Base-by-base conservation (phyloP, 2,888 invertebrate genomes). In the Rhimphoctona megacephalus region DNA sequence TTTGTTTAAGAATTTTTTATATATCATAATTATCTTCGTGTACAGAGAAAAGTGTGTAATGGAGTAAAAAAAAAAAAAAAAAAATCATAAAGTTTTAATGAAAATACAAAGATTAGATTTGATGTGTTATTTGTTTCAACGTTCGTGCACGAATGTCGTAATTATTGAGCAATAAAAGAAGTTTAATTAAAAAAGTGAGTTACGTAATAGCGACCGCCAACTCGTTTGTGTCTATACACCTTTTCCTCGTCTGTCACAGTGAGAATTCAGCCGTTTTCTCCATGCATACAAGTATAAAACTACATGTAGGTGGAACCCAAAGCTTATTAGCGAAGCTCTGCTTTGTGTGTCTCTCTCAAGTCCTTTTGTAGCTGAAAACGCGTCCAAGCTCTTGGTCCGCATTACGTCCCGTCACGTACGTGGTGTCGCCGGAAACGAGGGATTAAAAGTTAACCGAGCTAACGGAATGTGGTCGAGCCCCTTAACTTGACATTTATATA, bases 371-470 rank as follows among this genome's bases (percentile, higher is more conserved):
- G 83, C 73, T 77, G 22, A 57, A 43, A 83, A 54, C 84, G 84
- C 81, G 83, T 85, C 78, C 81, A 81, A 81, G 81, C 88, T 88
- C 81, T 78, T 69, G 81, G 72, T 61, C 81, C 86, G 78, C 88
- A 87, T 88, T 85, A 83, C 81, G 83, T 83, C 61, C 66, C 83
- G 81, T 85, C 86, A 86, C 86, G 86, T 86, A 82, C 84, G 81
- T 49, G 74, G 81, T 85, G 84, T 89, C 83, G 83, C 76, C 87
- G 87, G 85, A 87, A 89, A 87, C 85, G 88, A 86, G 85, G 87
- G 87, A 88, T 89, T 89, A 89, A 89, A 89, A 89, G 88, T 89
- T 88, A 88, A 88, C 89, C 85, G 83, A 85, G 84, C 82, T 86
- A 76, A 81, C 85, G 69, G 69, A 76, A 69, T 82, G 85, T 66